These are phyloP conservation scores for Athene cunicularia DNA, from an alignment of 2,113 vertebrate genomes.

Conservation along the genomic window DNA sequence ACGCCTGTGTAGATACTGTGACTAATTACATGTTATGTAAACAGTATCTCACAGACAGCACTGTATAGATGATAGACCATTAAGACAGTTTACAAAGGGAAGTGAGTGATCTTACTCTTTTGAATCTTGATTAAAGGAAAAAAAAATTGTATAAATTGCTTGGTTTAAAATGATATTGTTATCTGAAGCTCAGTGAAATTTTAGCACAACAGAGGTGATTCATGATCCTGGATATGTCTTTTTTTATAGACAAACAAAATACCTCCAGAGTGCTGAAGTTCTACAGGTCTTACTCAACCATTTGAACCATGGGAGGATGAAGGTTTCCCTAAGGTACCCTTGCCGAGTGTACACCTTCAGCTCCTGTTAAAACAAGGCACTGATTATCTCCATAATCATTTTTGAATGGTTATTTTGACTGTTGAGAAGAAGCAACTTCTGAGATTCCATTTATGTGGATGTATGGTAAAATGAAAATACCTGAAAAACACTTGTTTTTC, in stretches of 20 bases:
- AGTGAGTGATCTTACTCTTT: background rate
- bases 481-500: background rate
- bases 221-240: background rate
- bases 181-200: background rate
- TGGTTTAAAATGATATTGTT: background rate
- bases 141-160: background rate
- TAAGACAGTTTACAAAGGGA: conserved; percentile 16
- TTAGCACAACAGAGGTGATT: background rate
- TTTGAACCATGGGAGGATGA: background rate
- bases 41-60: background rate
- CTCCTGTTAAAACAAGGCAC: background rate
- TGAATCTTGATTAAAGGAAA: conserved; percentile 10
- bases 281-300: background rate
- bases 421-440: background rate
- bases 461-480: background rate
- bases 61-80: background rate
- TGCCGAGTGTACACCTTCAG: rapidly evolving
- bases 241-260: background rate
- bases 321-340: background rate
- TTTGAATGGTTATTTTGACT: background rate
- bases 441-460: background rate
- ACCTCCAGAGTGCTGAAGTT: background rate
- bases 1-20: background rate
- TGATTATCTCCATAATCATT: background rate
- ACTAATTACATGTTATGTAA: background rate